Evolutionary conservation across 2,888 invertebrate species (phyloP), one percentile per base, ranked within the genome.

Genomic region (Cyrtodaria siliqua): DNA sequence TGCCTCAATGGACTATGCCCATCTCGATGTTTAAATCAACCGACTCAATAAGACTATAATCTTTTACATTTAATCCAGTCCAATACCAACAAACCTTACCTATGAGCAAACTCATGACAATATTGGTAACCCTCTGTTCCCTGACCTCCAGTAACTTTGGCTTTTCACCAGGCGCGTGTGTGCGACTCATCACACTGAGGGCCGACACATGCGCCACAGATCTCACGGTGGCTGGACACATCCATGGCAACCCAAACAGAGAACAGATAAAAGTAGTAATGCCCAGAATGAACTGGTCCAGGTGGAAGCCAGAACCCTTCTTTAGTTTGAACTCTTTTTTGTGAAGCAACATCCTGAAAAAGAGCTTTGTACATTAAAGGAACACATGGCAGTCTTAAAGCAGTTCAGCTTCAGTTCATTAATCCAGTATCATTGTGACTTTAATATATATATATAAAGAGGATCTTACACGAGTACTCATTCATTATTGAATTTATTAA

Each of bases 151-250:
- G 73, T 18, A 92, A 83, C 61, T 90, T 89, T 0, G 98, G 97
- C 88, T 97, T 97, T 92, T 98, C 98, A 68, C 99, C 99, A 50
- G 99, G 99, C 12, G 98, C 98, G 91, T 98, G 98, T 0, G 97
- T 98, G 77, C 96, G 96, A 18, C 98, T 97, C 96, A 97, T 97
- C 60, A 98, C 96, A 8, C 98, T 98, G 59, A 99, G 95, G 0
- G 99, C 97, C 0, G 97, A 96, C 14, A 98, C 97, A 93, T 99
- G 99, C 18, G 98, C 97, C 59, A 99, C 96, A 1, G 98, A 97
- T 67, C 98, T 95, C 18, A 99, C 98, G 1, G 98, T 93, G 0
- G 99, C 99, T 1, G 98, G 98, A 93, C 97, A 98, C 94, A 98
- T 96, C 97, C 98, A 99, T 0, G 99, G 99, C 77, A 98, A 96